These are phyloP conservation scores for Pseudocheirus occidentalis DNA, from an alignment of 2,797 vertebrate species.

Conservation along the genomic window DNA sequence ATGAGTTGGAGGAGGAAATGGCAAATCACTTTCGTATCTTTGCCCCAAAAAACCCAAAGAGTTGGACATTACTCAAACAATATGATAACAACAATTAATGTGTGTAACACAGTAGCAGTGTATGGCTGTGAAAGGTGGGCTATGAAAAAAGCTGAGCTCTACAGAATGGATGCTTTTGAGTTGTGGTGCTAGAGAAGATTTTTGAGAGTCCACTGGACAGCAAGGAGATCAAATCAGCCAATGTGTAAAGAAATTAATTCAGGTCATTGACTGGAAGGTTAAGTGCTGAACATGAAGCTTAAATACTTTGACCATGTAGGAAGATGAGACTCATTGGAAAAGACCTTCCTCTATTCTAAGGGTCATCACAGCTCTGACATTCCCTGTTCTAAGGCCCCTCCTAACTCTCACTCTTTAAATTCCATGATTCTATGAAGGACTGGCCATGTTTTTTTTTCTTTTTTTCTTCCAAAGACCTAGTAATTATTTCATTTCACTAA, in stretches of 20 bases:
- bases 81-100: background rate
- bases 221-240: background rate
- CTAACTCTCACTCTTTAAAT: background rate
- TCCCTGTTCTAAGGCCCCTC: background rate
- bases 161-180: background rate
- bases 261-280: background rate
- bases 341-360: background rate
- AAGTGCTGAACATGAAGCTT: background rate
- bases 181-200: background rate
- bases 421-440: background rate
- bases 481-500: background rate
- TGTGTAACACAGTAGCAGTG: background rate
- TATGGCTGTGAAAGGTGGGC: background rate
- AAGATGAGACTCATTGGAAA: background rate
- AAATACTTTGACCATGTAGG: background rate
- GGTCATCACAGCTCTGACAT: background rate
- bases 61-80: background rate
- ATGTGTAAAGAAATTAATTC: background rate
- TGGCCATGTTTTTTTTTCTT: background rate
- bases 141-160: background rate
- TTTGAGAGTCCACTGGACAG: background rate
- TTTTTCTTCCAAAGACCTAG: background rate
- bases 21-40: background rate
- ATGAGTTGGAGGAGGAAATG: background rate
- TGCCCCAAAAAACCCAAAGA: background rate